phyloP scores from a whole-genome alignment of 2,113 vertebrate species.

The Dicerorhinus sumatrensis region DNA sequence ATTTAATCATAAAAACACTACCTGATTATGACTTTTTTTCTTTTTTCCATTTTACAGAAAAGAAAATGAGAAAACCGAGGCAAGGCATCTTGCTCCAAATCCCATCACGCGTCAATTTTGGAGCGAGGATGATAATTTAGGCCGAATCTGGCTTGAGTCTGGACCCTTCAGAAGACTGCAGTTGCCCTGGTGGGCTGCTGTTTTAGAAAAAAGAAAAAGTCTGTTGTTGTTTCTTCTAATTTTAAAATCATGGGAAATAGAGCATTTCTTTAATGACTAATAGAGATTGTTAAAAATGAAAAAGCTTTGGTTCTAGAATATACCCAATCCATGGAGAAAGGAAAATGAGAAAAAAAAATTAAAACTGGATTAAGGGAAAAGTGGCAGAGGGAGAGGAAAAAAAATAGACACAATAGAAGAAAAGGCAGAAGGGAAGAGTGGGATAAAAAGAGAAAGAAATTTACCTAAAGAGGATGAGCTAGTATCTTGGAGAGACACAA shows the following conservation, averaged over 20 bases:
- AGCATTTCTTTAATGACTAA: not conserved
- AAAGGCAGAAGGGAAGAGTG: not conserved
- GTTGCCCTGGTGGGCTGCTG: not conserved
- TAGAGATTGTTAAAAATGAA: not conserved
- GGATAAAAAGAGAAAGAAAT: not conserved
- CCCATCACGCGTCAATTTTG: not conserved
- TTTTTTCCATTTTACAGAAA: not conserved
- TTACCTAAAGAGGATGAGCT: not conserved
- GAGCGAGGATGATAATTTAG: not conserved
- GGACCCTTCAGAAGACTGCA: not conserved
- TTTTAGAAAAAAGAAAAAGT: not conserved
- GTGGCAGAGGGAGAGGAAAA: not conserved
- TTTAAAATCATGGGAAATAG: not conserved
- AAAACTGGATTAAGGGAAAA: not conserved
- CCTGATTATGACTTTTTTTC: not conserved
- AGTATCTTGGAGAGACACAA: not conserved
- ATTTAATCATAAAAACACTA: not conserved
- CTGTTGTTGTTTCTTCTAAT: not conserved
- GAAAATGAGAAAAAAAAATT: not conserved
- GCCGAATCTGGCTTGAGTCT: not conserved
- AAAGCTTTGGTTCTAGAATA: not conserved
- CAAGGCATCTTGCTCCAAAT: accelerated
- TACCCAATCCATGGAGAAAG: not conserved
- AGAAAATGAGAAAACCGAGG: not conserved
- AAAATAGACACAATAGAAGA: not conserved